Evolutionary conservation across 2,797 vertebrate species (phyloP).

Genomic region (Meda fulgida): DNA sequence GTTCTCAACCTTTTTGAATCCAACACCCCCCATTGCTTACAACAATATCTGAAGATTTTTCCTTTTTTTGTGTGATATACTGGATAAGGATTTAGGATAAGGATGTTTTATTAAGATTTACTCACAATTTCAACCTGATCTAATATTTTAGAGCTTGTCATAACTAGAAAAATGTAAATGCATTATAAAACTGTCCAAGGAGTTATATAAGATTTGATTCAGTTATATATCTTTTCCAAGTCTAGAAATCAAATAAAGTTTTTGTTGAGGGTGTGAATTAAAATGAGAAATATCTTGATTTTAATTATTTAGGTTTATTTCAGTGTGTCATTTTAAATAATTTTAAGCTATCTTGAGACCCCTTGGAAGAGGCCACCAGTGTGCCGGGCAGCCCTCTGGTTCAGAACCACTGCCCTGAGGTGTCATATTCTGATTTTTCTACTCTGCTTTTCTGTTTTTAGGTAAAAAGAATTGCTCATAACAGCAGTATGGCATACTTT

Average conservation of each 20-base stretch:
- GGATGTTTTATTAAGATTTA: background rate
- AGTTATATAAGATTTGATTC: background rate
- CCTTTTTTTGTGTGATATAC: background rate
- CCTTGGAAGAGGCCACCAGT: background rate
- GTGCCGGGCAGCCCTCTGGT: background rate
- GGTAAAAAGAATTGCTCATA: no score
- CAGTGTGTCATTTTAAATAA: no score
- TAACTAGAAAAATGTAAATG: background rate
- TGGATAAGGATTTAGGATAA: no score
- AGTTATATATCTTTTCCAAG: background rate
- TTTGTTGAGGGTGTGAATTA: background rate
- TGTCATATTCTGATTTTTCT: no score
- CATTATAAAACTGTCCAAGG: background rate
- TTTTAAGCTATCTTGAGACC: background rate
- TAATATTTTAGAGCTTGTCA: background rate
- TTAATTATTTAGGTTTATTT: background rate
- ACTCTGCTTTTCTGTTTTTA: no score
- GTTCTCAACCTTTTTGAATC: background rate
- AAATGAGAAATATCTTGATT: background rate
- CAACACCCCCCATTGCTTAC: background rate
- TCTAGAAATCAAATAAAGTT: background rate
- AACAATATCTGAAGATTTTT: background rate
- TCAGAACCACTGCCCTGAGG: background rate
- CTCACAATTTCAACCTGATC: background rate
- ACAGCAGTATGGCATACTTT: no score